Conservation (phyloP, 2,113 vertebrate species). For the Zootoca vivipara region DNA sequence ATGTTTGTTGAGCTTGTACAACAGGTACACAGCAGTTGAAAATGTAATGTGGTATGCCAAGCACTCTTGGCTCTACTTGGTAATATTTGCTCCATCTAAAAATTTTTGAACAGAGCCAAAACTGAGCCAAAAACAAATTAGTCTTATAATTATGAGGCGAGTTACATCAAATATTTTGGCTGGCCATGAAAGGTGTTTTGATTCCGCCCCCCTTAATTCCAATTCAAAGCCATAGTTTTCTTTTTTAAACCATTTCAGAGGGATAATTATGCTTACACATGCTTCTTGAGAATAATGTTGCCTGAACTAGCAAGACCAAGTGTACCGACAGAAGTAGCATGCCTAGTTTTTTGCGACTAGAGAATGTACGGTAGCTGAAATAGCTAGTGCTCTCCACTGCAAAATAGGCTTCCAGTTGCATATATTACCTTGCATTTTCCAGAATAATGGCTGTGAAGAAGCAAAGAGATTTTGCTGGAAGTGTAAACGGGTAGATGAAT, state of each 20-base stretch:
- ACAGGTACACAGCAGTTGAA: neutral
- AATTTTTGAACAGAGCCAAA: too few species aligned
- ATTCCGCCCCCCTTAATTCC: neutral
- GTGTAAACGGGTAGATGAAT: too few species aligned
- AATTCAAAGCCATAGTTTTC: neutral
- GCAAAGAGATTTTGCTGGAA: neutral
- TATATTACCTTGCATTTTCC: neutral
- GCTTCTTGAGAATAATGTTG: neutral
- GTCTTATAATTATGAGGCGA: neutral
- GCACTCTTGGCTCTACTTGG: neutral
- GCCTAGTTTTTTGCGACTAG: neutral
- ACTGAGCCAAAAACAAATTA: neutral
- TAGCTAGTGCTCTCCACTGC: neutral
- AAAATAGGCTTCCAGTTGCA: neutral
- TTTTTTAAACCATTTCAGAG: neutral
- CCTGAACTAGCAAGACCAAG: neutral
- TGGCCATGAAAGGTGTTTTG: neutral
- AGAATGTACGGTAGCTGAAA: conserved; percentile 1
- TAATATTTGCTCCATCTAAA: neutral
- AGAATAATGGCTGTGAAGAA: neutral
- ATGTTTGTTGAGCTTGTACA: neutral
- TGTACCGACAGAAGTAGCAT: neutral
- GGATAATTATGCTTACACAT: neutral
- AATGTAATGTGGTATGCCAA: neutral
- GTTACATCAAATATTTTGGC: neutral